A percentile compares a stretch with the other conserved stretches of the same genome.
phyloP scores from a whole-genome alignment of 2,888 invertebrate species.

The Gordius sp. region DNA sequence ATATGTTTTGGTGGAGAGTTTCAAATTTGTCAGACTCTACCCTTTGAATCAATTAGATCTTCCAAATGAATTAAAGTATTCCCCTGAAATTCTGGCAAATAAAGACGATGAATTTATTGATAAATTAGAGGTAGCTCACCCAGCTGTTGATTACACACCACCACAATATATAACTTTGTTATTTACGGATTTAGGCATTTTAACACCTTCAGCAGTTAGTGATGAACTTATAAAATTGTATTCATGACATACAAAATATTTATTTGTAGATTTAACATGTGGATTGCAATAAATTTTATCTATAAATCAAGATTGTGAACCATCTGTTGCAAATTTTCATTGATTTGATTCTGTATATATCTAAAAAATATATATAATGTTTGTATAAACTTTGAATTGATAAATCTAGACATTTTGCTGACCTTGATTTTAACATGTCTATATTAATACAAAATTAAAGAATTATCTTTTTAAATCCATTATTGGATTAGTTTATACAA shows the following conservation, averaged over 20 bases:
- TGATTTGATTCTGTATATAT: neutral
- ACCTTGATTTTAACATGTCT: too few relatives aligned
- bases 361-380: neutral
- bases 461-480: too few relatives aligned
- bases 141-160: conserved; percentile 82
- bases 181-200: conserved; percentile 76
- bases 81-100: conserved; percentile 8
- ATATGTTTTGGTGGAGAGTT: conserved; percentile 80
- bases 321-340: neutral
- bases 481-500: too few relatives aligned
- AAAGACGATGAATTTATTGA: neutral
- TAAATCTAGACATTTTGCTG: too few relatives aligned
- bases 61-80: conserved; percentile 52
- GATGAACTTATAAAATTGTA: conserved; percentile 88
- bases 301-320: too few relatives aligned
- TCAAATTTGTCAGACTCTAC: conserved; percentile 75
- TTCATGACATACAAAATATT: conserved; percentile 40
- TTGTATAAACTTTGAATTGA: too few relatives aligned
- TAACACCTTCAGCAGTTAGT: conserved; percentile 84
- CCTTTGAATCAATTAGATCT: conserved; percentile 72
- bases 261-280: too few relatives aligned
- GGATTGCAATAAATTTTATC: too few relatives aligned
- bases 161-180: conserved; percentile 66
- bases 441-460: too few relatives aligned
- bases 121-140: conserved; percentile 37